Percentiles rank a stretch among this genome's conserved stretches.
These are phyloP conservation scores for Hypercompe scribonia DNA, from an alignment of 2,888 invertebrate genomes.

Conservation along the genomic window DNA sequence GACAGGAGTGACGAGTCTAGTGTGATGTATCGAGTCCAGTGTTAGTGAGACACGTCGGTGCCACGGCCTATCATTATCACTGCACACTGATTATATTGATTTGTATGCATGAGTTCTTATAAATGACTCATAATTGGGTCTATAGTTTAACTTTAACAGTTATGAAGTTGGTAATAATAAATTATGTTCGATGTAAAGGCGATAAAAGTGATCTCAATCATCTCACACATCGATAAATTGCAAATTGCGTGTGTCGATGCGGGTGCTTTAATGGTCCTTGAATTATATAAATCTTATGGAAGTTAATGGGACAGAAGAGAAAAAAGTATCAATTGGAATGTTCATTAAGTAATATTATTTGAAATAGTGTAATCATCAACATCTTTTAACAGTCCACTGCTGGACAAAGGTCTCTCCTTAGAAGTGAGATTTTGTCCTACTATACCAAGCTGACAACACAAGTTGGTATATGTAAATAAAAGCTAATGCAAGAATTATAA, in stretches of 20 bases:
- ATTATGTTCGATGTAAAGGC: slow-evolving; percentile 67
- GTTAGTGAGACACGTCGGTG: slow-evolving; percentile 34
- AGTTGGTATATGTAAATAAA: too few species aligned
- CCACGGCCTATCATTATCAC: slow-evolving; percentile 69
- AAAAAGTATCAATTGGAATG: neutral
- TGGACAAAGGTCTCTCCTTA: too few species aligned
- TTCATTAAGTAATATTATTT: neutral
- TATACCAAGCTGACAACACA: too few species aligned
- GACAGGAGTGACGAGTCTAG: slow-evolving; percentile 33
- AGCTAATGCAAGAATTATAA: too few species aligned
- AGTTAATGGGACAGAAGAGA: neutral
- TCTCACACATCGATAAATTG: slow-evolving; percentile 55
- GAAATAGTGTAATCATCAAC: too few species aligned
- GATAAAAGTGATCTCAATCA: slow-evolving; percentile 55
- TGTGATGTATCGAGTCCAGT: slow-evolving; percentile 10
- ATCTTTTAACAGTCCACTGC: too few species aligned
- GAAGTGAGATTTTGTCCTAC: too few species aligned
- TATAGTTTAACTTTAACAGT: slow-evolving; percentile 70
- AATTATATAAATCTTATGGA: slow-evolving; percentile 18
- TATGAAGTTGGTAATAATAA: slow-evolving; percentile 66
- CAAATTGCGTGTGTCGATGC: slow-evolving; percentile 44
- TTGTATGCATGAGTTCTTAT: slow-evolving; percentile 80
- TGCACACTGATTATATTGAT: slow-evolving; percentile 73
- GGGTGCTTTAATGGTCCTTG: slow-evolving; percentile 31
- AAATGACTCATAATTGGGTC: slow-evolving; percentile 78